Evolutionary conservation across 2,797 vertebrate genomes (phyloP), one percentile per base, ranked within the genome.

Genomic region (Gorsachius magnificus): DNA sequence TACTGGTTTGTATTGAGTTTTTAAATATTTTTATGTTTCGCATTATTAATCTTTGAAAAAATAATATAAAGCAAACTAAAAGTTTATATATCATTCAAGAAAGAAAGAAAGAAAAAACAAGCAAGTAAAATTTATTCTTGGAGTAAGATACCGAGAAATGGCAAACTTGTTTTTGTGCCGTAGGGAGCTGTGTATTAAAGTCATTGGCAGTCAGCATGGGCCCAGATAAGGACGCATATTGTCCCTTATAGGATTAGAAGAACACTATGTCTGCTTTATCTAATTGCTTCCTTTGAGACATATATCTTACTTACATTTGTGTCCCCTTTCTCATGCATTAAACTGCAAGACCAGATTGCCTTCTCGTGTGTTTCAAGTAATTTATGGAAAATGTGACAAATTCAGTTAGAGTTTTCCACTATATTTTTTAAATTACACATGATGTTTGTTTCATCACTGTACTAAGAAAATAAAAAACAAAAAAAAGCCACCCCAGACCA

Each of bases 351-450:
- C 45, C 45, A 71, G 46, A 94, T 94, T 92, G 76, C 50, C 16
- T 81, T 79, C 45, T 70, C 2, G 0, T 15, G 9, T 88, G 65
- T 83, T 69, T 74, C 66, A 88, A 71, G 28, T 71, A 68, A 94
- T 77, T 90, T 92, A 41, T 14, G 35, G 61, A 93, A 94, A 92
- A 75, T 53, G 63, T n/a, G 33, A 71, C 6, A 93, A 93, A 94
- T 76, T 89, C 45, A 94, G 53, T 89, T 93, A 58, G 18, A 83
- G 5, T 12, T 60, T 85, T 81, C 28, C 58, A n/a, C 29, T 58
- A 2, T 33, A 20, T 75, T 68, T 87, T 15, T 80, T 16, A 54
- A 83, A 35, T 60, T 66, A 45, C 78, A 56, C 7, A 13, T 50
- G 21, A 68, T 74, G 29, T 38, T 86, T 65, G 24, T 75, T 85